These are phyloP conservation scores for Zoanthus sansibaricus DNA, from an alignment of 92 coral and sea anemone species.

Conservation along the genomic window DNA sequence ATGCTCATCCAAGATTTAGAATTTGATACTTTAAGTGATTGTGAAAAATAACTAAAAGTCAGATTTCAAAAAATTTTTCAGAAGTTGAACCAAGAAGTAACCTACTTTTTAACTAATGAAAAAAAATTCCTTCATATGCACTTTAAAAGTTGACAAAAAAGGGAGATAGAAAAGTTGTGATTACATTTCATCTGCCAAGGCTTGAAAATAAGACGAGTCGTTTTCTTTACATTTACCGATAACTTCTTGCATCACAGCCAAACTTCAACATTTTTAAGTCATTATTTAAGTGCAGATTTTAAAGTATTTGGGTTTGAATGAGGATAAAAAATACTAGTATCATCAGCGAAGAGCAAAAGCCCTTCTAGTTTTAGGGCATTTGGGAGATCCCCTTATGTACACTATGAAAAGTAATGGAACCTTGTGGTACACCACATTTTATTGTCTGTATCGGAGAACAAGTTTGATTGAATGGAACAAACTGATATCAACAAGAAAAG, in stretches of 20 bases:
- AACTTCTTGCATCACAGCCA: slow-evolving; percentile 31
- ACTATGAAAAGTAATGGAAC: not conserved
- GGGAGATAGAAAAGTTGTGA: not conserved
- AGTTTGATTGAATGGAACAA: too few species aligned
- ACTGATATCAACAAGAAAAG: too few species aligned
- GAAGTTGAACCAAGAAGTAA: too few species aligned
- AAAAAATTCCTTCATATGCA: too few species aligned
- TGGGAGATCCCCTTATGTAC: not conserved
- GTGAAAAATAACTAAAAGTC: too few species aligned
- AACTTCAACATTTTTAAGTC: slow-evolving; percentile 28
- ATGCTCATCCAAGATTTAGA: too few species aligned
- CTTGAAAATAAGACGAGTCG: not conserved
- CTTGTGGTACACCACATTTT: not conserved
- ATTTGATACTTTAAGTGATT: too few species aligned
- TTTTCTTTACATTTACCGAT: not conserved
- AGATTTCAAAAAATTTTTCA: too few species aligned
- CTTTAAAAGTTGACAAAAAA: not conserved
- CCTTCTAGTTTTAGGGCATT: slow-evolving; percentile 37
- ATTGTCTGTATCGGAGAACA: not conserved
- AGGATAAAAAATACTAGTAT: slow-evolving; percentile 48
- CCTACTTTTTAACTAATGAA: too few species aligned
- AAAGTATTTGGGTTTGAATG: slow-evolving; percentile 39
- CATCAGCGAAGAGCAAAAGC: not conserved
- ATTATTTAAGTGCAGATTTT: slow-evolving; percentile 3
- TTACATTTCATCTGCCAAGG: not conserved